Conservation (phyloP, 2,797 vertebrate species). For the Notolepis coatsorum region DNA sequence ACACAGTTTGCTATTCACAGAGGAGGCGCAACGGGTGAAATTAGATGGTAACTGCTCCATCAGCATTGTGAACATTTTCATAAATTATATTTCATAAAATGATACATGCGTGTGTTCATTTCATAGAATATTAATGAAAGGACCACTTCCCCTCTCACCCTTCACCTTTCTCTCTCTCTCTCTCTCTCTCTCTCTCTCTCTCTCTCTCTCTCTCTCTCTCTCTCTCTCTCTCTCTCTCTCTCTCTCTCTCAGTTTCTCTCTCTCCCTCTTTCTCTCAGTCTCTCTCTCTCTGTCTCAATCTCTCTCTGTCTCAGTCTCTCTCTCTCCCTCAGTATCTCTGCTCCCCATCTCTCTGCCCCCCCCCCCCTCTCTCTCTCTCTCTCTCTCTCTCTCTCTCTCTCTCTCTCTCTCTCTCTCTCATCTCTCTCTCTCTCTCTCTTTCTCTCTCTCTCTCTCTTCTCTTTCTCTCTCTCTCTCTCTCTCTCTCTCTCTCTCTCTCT, state of each 20-base stretch:
- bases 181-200: not conserved
- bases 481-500: slow-evolving; percentile 57
- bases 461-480: slow-evolving; percentile 14
- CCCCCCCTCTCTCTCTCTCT: slow-evolving; percentile 1
- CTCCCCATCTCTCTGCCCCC: slow-evolving; percentile 10
- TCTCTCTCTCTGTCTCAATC: slow-evolving; percentile 5
- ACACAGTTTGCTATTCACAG: too few relatives aligned
- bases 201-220: slow-evolving; percentile 1
- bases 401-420: slow-evolving; percentile 23
- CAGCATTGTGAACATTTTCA: too few relatives aligned
- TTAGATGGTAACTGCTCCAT: too few relatives aligned
- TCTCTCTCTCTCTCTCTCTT: slow-evolving; percentile 6
- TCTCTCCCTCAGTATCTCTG: not conserved
- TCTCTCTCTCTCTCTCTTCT: slow-evolving; percentile 7
- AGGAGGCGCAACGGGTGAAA: too few relatives aligned
- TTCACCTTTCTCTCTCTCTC: slow-evolving; percentile 17
- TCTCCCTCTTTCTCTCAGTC: slow-evolving; percentile 27
- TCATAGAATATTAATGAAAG: too few relatives aligned
- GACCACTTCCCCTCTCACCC: too few relatives aligned
- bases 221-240: slow-evolving; percentile 8
- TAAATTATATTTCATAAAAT: too few relatives aligned
- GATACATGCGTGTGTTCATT: too few relatives aligned
- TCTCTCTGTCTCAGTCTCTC: not conserved
- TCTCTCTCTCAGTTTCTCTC: slow-evolving; percentile 45
- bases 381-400: slow-evolving; percentile 3